Conservation (phyloP, 2,888 invertebrate species). For the Noctua pronuba region DNA sequence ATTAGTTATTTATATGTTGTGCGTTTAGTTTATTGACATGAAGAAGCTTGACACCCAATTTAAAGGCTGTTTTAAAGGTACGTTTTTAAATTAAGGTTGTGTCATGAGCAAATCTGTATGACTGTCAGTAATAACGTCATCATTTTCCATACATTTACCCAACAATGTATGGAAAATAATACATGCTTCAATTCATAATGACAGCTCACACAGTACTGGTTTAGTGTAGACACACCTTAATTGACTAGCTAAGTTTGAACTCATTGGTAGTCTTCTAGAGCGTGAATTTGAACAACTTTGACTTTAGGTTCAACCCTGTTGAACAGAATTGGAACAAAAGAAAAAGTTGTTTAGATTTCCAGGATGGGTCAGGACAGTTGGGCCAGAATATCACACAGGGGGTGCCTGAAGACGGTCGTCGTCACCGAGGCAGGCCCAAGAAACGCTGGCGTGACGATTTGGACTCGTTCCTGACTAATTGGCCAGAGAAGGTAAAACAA, state of each 20-base stretch:
- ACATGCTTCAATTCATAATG: not conserved
- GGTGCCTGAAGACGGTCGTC: too few relatives aligned
- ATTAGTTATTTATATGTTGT: conserved; percentile 56
- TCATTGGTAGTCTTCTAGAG: not conserved
- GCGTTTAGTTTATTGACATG: conserved; percentile 60
- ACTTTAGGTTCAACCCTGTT: not conserved
- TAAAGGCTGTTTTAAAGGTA: conserved; percentile 38
- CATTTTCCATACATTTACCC: conserved; percentile 13
- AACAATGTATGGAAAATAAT: not conserved
- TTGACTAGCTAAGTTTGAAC: conserved; percentile 7
- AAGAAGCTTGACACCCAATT: conserved; percentile 60
- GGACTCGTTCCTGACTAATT: too few relatives aligned
- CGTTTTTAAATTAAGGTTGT: conserved; percentile 26
- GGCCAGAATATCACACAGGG: too few relatives aligned
- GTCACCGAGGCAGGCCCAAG: too few relatives aligned
- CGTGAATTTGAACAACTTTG: not conserved
- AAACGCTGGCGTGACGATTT: too few relatives aligned
- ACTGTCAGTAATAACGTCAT: not conserved
- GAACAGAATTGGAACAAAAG: not conserved
- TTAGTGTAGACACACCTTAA: conserved; percentile 17
- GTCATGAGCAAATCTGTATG: conserved; percentile 8
- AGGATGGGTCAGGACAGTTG: too few relatives aligned
- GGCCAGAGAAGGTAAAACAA: too few relatives aligned
- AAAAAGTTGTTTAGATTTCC: not conserved
- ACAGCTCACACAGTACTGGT: not conserved